Evolutionary conservation across 2,797 vertebrate genomes (phyloP).

Genomic region (Podargus strigoides): DNA sequence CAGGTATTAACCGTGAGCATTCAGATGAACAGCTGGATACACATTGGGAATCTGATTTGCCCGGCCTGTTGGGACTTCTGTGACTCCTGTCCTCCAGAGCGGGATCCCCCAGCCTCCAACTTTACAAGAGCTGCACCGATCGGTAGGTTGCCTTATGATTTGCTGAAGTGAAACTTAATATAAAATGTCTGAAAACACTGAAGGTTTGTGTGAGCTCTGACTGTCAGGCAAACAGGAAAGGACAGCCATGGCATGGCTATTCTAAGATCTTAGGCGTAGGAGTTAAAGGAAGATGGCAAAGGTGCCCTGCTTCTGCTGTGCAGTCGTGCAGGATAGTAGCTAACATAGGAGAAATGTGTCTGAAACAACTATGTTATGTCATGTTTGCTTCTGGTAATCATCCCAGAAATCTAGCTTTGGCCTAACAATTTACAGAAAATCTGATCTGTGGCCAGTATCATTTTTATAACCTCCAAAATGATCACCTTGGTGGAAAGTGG

Average conservation of each 20-base stretch:
- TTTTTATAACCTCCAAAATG: background rate
- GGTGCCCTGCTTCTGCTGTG: background rate
- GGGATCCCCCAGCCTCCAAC: slow-evolving; percentile 80
- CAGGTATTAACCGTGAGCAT: slow-evolving; percentile 86
- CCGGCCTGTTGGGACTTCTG: slow-evolving; percentile 89
- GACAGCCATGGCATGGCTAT: background rate
- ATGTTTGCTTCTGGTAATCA: background rate
- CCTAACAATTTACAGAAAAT: background rate
- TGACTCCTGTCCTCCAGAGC: slow-evolving; percentile 83
- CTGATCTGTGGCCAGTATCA: background rate
- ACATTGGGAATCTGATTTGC: slow-evolving; percentile 88
- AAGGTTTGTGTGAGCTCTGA: background rate
- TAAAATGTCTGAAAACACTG: background rate
- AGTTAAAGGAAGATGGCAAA: background rate
- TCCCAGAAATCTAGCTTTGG: background rate
- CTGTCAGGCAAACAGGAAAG: background rate
- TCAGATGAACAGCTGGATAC: slow-evolving; percentile 85
- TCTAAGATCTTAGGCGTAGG: background rate
- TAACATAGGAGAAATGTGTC: background rate
- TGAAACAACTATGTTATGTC: background rate
- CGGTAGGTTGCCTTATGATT: slow-evolving; percentile 72
- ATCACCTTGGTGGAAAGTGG: background rate
- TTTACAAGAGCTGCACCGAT: slow-evolving; percentile 78
- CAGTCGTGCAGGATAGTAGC: background rate
- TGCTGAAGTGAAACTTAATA: background rate